Base-by-base conservation (phyloP, 2,113 vertebrate genomes). In the Geococcyx californianus region DNA sequence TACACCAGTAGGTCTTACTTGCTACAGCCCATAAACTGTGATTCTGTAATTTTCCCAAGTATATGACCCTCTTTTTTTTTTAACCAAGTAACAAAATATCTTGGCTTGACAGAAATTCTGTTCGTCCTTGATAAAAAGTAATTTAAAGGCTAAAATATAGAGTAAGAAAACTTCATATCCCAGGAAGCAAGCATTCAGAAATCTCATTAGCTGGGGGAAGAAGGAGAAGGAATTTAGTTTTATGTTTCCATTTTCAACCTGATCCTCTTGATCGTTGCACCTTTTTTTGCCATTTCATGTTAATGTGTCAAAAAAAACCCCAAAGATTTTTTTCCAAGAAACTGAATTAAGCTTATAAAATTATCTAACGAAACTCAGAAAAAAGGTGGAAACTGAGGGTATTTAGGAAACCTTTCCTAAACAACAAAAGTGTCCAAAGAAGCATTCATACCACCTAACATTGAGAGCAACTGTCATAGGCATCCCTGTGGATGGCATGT, bases 91-190 rank as follows among this genome's bases (percentile, higher is more conserved):
- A 88, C 56, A 84, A 89, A 94, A 74, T 93, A 93, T 93, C 87
- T 94, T 87, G 62, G 33, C 54, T 92, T 94, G 51, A 75, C 86
- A 96, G 93, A 84, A 95, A 78, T 88, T 94, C 90, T 96, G 94
- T 93, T 96, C 81, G 84, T 86, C 52, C 64, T 91, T 88, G 68
- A 93, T 86, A 94, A 89, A 93, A 85, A 64, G 21, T 82, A 95
- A 92, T 90, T 90, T 83, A 87, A 93, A 92, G 87, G 38, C 42
- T 82, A 91, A 95, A 95, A 89, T 81, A 84, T 23, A 77, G 38
- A 58, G 55, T 54, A 84, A 94, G 49, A 72, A 82, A 88, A 76
- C 38, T 58, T 67, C 23, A 20, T 69, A 18, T 81, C 81, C 28
- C 52, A 81, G 34, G 52, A 92, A 74, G 20, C 4, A 79, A 85